Conservation (phyloP, 92 coral and sea anemone genomes). For the Plumapathes pennacea region DNA sequence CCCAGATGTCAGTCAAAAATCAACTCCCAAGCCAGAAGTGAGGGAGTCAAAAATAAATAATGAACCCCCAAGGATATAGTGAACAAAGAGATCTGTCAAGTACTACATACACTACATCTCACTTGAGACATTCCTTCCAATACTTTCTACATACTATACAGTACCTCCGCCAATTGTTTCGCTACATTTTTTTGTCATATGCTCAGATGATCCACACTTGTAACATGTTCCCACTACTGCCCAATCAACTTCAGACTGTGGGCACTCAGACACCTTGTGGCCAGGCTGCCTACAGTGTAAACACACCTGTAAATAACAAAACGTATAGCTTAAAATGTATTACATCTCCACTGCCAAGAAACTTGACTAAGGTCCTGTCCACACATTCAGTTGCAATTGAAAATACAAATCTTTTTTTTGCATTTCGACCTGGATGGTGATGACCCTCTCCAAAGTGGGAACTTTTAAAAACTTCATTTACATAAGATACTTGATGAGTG, state of each 20-base stretch:
- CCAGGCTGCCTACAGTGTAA: constrained; percentile 89
- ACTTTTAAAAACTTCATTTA: too few relatives aligned
- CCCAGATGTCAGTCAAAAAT: too few relatives aligned
- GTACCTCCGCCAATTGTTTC: background rate
- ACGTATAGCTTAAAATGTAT: background rate
- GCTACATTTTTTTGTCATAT: constrained; percentile 76
- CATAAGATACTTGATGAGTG: too few relatives aligned
- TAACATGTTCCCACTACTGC: constrained; percentile 72
- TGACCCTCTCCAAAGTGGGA: too few relatives aligned
- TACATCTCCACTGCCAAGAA: too few relatives aligned
- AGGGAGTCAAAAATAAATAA: too few relatives aligned
- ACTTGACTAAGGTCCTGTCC: too few relatives aligned
- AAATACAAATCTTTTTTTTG: constrained; percentile 1
- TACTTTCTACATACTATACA: background rate
- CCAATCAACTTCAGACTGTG: constrained; percentile 36
- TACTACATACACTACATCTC: too few relatives aligned
- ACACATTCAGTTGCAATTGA: background rate
- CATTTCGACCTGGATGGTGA: background rate
- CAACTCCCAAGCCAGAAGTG: too few relatives aligned
- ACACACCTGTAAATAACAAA: constrained; percentile 43
- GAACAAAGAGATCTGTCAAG: too few relatives aligned
- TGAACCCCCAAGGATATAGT: too few relatives aligned
- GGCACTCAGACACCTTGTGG: constrained; percentile 80
- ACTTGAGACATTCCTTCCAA: too few relatives aligned
- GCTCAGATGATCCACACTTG: constrained; percentile 86